These are phyloP conservation scores for Dendrolimus houi DNA, from an alignment of 2,888 invertebrate genomes.

Conservation along the genomic window DNA sequence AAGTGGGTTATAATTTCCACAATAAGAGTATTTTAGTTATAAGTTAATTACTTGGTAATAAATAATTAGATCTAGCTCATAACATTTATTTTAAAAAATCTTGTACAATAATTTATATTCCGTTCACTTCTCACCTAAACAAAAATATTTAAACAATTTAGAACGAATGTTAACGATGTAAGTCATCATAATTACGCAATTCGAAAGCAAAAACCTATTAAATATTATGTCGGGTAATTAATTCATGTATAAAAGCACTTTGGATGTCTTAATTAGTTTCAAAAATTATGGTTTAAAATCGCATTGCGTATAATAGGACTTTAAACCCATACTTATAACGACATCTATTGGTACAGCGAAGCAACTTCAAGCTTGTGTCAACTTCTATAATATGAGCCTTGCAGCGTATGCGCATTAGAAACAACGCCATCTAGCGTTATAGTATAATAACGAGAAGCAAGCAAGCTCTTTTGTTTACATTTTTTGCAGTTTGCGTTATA, in stretches of 20 bases:
- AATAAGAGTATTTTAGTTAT: background rate
- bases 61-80: background rate
- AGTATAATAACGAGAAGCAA: slow-evolving; percentile 42
- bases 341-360: slow-evolving; percentile 26
- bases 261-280: background rate
- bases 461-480: slow-evolving; percentile 25
- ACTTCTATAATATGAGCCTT: slow-evolving; percentile 23
- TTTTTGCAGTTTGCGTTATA: slow-evolving; percentile 15
- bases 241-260: background rate
- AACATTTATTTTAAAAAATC: background rate
- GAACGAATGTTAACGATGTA: background rate
- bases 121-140: background rate
- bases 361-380: slow-evolving; percentile 4
- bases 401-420: background rate
- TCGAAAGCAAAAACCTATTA: background rate
- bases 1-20: no score
- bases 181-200: background rate
- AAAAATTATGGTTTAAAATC: background rate
- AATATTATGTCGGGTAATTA: background rate
- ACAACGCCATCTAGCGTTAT: slow-evolving; percentile 50
- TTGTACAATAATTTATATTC: background rate
- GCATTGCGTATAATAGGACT: background rate
- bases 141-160: background rate
- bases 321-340: slow-evolving; percentile 17
- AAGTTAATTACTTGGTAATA: slow-evolving; percentile 1